These are phyloP conservation scores for Eupsittula cactorum DNA, from an alignment of 2,113 vertebrate species.

Conservation along the genomic window DNA sequence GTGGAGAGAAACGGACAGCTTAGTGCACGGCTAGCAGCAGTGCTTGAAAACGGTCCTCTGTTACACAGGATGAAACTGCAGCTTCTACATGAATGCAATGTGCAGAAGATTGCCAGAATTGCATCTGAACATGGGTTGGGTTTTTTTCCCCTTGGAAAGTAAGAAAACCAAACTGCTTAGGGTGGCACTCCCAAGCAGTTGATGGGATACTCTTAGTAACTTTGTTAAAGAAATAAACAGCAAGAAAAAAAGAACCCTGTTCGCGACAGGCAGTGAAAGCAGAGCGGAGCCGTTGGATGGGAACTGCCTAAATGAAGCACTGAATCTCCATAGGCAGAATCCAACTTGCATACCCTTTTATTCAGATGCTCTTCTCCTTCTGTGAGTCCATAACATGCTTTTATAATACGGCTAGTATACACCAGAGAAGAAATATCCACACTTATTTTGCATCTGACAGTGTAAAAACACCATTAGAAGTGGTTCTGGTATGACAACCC, in stretches of 20 bases:
- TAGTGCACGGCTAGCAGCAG: background rate
- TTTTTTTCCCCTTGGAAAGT: background rate
- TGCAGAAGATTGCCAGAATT: background rate
- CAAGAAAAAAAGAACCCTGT: background rate
- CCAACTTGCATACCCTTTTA: background rate
- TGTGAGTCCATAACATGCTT: background rate
- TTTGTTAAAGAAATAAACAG: background rate
- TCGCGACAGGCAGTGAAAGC: background rate
- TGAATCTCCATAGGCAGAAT: background rate
- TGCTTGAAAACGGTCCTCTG: background rate
- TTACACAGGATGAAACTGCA: background rate
- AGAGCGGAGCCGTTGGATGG: background rate
- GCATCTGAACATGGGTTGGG: background rate
- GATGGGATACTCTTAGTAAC: background rate
- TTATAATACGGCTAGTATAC: background rate
- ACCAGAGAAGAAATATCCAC: slow-evolving; percentile 2
- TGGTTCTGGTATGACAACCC: background rate
- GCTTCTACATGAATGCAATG: background rate
- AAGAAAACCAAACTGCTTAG: background rate
- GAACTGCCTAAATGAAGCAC: background rate
- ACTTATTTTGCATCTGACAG: background rate
- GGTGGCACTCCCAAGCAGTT: background rate
- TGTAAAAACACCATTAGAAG: slow-evolving; percentile 20
- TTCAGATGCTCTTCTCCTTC: background rate
- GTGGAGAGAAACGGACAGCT: background rate